phyloP scores from a whole-genome alignment of 2,797 vertebrate species.

The Lophotriccus pileatus region DNA sequence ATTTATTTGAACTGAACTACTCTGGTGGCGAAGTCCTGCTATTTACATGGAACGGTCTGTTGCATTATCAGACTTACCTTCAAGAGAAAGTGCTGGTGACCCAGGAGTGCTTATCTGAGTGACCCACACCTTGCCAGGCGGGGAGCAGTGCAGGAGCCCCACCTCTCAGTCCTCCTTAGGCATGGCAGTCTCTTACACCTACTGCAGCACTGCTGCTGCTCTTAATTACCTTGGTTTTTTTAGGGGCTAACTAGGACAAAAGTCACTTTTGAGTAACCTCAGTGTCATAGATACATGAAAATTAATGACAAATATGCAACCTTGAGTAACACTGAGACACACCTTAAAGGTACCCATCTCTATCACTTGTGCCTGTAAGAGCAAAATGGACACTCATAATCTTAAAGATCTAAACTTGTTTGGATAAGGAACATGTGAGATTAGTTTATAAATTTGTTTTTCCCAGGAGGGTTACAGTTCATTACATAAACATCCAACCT shows the following conservation, averaged over 20 bases:
- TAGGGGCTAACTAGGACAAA: neutral
- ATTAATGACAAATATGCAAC: neutral
- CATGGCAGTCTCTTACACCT: neutral
- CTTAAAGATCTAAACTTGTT: neutral
- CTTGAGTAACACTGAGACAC: neutral
- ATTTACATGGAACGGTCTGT: rapidly evolving
- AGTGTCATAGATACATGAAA: neutral
- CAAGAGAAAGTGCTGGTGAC: no score
- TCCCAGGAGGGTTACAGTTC: neutral
- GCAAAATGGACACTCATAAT: neutral
- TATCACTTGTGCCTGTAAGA: neutral
- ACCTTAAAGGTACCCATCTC: neutral
- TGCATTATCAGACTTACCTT: neutral
- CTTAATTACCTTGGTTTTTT: neutral
- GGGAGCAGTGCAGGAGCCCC: neutral
- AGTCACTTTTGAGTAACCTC: neutral
- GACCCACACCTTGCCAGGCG: rapidly evolving
- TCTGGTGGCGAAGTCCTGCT: neutral
- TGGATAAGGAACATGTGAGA: neutral
- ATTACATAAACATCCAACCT: neutral
- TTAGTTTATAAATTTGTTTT: neutral
- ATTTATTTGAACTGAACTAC: neutral
- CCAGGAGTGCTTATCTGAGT: rapidly evolving
- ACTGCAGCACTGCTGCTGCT: neutral
- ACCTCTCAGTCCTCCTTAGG: neutral